Percentiles rank a stretch among this genome's conserved stretches.
phyloP scores from a whole-genome alignment of 2,113 vertebrate species.

The Vireo altiloquus region DNA sequence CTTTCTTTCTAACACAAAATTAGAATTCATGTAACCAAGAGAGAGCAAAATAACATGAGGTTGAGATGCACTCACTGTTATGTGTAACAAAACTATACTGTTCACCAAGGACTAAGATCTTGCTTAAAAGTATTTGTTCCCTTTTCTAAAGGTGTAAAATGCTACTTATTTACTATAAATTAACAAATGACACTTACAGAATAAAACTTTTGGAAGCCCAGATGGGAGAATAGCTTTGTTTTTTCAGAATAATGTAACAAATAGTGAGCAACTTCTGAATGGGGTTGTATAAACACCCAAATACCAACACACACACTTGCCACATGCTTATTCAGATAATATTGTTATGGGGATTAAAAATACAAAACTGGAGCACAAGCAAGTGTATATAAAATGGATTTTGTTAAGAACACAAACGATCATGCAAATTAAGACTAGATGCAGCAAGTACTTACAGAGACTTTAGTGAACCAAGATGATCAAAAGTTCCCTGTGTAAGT shows the following conservation, averaged over 20 bases:
- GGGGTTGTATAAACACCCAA: background rate
- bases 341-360: background rate
- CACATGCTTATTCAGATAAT: background rate
- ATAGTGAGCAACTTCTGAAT: background rate
- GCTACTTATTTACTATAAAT: background rate
- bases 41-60: background rate
- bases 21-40: background rate
- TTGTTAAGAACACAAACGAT: background rate
- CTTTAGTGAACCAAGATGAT: constrained; percentile 87
- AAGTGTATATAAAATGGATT: background rate
- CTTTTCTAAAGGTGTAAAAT: background rate
- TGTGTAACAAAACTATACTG: background rate
- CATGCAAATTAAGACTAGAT: background rate
- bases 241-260: background rate
- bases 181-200: background rate
- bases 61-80: background rate
- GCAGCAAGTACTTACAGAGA: constrained; percentile 83
- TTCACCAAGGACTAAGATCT: background rate
- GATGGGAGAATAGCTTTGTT: background rate
- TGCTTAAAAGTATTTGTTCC: background rate
- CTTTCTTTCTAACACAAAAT: background rate
- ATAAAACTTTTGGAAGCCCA: background rate
- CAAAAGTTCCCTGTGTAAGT: constrained; percentile 88
- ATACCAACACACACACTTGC: background rate
- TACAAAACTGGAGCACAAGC: background rate